A percentile compares a stretch with the other conserved stretches of the same genome.
These are phyloP conservation scores for Stegana nigrithorax DNA, from an alignment of 2,888 invertebrate species.

Conservation along the genomic window DNA sequence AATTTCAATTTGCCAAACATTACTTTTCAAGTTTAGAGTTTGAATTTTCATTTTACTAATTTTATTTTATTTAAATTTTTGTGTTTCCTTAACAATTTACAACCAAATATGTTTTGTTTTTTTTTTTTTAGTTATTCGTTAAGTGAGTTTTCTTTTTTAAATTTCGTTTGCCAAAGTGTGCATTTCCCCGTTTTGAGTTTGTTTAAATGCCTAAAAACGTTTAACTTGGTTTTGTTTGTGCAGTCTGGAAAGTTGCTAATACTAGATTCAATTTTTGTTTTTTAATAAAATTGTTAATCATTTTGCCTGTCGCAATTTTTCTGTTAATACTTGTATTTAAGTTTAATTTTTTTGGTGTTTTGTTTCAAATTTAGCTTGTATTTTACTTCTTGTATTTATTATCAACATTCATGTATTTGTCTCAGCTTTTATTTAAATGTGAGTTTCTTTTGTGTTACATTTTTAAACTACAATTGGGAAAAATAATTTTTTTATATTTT, in stretches of 20 bases:
- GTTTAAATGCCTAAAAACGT: constrained; percentile 46
- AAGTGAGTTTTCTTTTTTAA: constrained; percentile 20
- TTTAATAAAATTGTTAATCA: no score
- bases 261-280: neutral
- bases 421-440: neutral
- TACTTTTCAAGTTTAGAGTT: constrained; percentile 17
- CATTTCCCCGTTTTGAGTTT: constrained; percentile 25
- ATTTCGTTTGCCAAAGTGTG: constrained; percentile 23
- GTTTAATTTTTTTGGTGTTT: neutral
- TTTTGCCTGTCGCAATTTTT: neutral
- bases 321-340: neutral
- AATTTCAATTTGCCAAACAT: neutral
- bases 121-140: constrained; percentile 20
- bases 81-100: constrained; percentile 32
- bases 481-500: constrained; percentile 14
- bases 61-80: constrained; percentile 28
- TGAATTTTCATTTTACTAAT: constrained; percentile 24
- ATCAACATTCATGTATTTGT: constrained; percentile 36
- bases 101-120: constrained; percentile 35
- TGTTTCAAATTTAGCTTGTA: neutral
- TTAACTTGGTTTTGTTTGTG: constrained; percentile 31
- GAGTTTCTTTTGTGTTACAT: neutral
- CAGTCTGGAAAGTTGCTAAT: constrained; percentile 53
- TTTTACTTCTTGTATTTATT: constrained; percentile 9
- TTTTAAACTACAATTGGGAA: constrained; percentile 8